These are phyloP conservation scores for Pituophis catenifer DNA, from an alignment of 2,113 vertebrate genomes.

Conservation along the genomic window DNA sequence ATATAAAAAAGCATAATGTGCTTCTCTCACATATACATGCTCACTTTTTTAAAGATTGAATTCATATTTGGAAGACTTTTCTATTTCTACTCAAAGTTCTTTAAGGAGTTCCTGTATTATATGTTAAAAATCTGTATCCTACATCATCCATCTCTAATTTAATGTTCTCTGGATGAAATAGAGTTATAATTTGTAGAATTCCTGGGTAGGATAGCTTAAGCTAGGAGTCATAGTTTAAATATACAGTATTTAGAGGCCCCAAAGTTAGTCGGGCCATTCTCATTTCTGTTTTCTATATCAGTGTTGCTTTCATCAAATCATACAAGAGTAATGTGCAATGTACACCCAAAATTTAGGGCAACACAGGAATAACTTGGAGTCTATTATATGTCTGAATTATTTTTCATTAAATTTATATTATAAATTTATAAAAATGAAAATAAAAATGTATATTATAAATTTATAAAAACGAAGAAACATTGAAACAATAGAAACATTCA, in stretches of 20 bases:
- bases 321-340: background rate
- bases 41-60: background rate
- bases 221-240: background rate
- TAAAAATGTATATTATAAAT: background rate
- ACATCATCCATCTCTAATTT: background rate
- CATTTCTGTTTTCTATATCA: background rate
- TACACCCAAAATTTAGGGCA: background rate
- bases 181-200: background rate
- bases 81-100: background rate
- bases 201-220: background rate
- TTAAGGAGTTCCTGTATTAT: background rate
- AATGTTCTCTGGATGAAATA: background rate
- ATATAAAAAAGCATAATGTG: slow-evolving; percentile 24
- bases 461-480: background rate
- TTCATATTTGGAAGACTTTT: slow-evolving; percentile 8
- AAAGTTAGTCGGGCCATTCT: background rate
- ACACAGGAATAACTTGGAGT: background rate
- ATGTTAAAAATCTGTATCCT: background rate
- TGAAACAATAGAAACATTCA: background rate
- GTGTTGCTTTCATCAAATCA: background rate
- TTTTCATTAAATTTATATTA: background rate
- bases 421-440: background rate
- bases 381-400: background rate
- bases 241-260: background rate
- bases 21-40: background rate